These are phyloP conservation scores for Callocephalon fimbriatum DNA, from an alignment of 2,113 vertebrate genomes.

Conservation along the genomic window DNA sequence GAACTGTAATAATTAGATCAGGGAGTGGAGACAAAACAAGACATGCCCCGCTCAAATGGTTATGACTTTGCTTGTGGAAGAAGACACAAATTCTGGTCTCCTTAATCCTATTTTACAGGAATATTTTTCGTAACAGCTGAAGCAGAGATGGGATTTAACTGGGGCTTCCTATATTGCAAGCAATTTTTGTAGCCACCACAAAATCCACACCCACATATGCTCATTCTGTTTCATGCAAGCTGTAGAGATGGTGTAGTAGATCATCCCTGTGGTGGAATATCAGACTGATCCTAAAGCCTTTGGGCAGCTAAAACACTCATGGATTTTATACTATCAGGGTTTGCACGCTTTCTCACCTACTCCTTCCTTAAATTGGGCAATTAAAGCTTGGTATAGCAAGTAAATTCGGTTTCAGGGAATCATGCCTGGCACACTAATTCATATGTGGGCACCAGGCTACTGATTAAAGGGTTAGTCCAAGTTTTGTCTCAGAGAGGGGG, in stretches of 20 bases:
- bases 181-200: neutral
- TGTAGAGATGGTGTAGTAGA: neutral
- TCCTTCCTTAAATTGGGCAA: neutral
- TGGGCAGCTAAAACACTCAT: neutral
- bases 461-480: accelerated
- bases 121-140: neutral
- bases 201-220: neutral
- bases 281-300: neutral
- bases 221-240: neutral
- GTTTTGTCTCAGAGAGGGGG: neutral
- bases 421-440: accelerated
- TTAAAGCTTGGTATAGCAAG: neutral
- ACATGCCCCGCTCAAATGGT: neutral
- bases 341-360: neutral
- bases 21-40: neutral
- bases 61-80: neutral
- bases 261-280: neutral
- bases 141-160: neutral
- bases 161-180: neutral
- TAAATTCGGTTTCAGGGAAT: neutral
- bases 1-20: neutral
- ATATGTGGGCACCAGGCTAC: neutral
- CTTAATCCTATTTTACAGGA: neutral
- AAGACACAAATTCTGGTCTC: neutral
- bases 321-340: neutral